phyloP scores from a whole-genome alignment of 2,113 vertebrate species.

The Hydropotes inermis region DNA sequence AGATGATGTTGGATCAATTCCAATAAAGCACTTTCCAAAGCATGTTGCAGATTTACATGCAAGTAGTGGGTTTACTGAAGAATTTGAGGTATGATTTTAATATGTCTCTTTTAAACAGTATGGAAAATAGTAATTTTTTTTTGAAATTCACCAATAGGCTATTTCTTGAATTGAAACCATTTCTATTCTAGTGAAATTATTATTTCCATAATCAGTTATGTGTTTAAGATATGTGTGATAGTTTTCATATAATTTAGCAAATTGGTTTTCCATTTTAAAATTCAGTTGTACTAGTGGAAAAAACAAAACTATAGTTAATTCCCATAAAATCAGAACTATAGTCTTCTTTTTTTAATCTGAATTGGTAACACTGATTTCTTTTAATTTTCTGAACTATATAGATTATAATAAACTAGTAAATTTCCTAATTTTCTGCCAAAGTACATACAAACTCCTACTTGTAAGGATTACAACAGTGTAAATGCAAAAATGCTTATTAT shows the following conservation, averaged over 20 bases:
- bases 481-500: background rate
- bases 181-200: constrained; percentile 29
- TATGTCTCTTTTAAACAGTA: constrained; percentile 62
- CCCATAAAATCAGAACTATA: background rate
- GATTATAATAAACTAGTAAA: constrained; percentile 48
- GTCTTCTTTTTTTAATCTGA: background rate
- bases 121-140: constrained; percentile 51
- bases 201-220: background rate
- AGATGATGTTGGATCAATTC: constrained; percentile 90
- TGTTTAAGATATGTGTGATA: background rate
- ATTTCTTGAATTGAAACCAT: constrained; percentile 11
- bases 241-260: constrained; percentile 27
- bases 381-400: constrained; percentile 52
- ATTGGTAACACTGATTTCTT: constrained; percentile 20
- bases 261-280: constrained; percentile 48
- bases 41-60: constrained; percentile 93
- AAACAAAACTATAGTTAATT: background rate
- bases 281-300: background rate
- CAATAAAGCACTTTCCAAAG: constrained; percentile 91
- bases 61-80: constrained; percentile 89
- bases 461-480: background rate
- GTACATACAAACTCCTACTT: background rate
- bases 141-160: constrained; percentile 32
- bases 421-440: constrained; percentile 30
- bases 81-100: constrained; percentile 93